Percentiles rank a stretch among this genome's conserved stretches.
phyloP scores from a whole-genome alignment of 37 sponge, comb jelly and placozoan species.

The Chondrosia reniformis region DNA sequence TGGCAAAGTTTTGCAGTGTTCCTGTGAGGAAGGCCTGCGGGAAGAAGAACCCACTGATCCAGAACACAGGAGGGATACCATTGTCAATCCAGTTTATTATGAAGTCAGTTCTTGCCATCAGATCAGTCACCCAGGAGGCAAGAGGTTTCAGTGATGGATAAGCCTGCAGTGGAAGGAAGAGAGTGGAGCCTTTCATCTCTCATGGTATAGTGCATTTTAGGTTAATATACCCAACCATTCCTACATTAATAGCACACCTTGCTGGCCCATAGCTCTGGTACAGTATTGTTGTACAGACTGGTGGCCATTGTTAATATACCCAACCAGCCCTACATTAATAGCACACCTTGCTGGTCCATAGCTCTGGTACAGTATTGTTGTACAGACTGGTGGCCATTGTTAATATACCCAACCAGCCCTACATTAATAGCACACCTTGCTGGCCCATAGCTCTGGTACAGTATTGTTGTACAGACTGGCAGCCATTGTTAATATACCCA shows the following conservation, averaged over 20 bases:
- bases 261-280: constrained; percentile 86
- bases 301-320: constrained; percentile 89
- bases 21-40: constrained; percentile 98
- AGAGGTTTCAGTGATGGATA: constrained; percentile 98
- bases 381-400: constrained; percentile 86
- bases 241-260: too few species aligned
- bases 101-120: constrained; percentile 78
- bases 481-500: too few species aligned
- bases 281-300: constrained; percentile 83
- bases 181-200: too few species aligned
- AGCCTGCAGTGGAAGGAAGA: constrained; percentile 62
- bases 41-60: constrained; percentile 99
- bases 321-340: too few species aligned
- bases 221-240: too few species aligned
- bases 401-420: too few species aligned
- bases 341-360: constrained; percentile 90
- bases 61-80: constrained; percentile 83
- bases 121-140: constrained; percentile 89
- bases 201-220: too few species aligned
- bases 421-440: too few species aligned
- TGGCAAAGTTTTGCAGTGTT: constrained; percentile 97
- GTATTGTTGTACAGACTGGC: constrained; percentile 83
- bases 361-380: constrained; percentile 81
- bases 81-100: constrained; percentile 85
- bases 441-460: constrained; percentile 88